These are phyloP conservation scores for Luffia ferchaultella DNA, from an alignment of 2,888 invertebrate species.

Conservation along the genomic window DNA sequence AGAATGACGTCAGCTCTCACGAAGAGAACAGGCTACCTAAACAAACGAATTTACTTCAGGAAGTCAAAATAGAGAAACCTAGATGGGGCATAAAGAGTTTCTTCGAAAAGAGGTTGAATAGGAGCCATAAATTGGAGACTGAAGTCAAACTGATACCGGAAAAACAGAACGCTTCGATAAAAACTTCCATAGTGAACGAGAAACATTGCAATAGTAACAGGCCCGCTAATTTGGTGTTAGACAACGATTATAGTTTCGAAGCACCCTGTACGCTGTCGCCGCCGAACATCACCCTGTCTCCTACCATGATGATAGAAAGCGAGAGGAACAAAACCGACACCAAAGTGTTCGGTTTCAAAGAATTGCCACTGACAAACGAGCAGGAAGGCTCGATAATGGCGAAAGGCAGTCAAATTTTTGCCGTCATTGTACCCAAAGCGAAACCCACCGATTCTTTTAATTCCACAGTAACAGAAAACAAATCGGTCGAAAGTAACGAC, in stretches of 20 bases:
- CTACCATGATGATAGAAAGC: slow-evolving; percentile 48
- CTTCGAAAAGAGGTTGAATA: slow-evolving; percentile 41
- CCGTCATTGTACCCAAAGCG: slow-evolving; percentile 55
- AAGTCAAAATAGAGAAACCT: slow-evolving; percentile 38
- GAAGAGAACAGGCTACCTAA: slow-evolving; percentile 38
- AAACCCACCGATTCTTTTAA: slow-evolving; percentile 25
- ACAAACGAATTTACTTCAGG: slow-evolving; percentile 48
- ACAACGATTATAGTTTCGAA: slow-evolving; percentile 40
- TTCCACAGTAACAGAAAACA: slow-evolving; percentile 24
- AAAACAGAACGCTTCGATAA: slow-evolving; percentile 25
- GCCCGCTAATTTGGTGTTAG: slow-evolving; percentile 39
- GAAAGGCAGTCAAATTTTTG: slow-evolving; percentile 40
- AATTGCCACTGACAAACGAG: slow-evolving; percentile 31
- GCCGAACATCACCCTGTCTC: slow-evolving; percentile 52
- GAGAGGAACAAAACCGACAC: slow-evolving; percentile 36
- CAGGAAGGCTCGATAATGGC: slow-evolving; percentile 22
- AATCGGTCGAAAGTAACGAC: slow-evolving; percentile 35
- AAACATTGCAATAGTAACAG: slow-evolving; percentile 36
- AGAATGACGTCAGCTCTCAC: slow-evolving; percentile 71
- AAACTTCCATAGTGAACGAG: slow-evolving; percentile 36
- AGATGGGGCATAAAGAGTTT: slow-evolving; percentile 50
- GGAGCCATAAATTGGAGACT: slow-evolving; percentile 44
- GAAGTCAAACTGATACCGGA: slow-evolving; percentile 60
- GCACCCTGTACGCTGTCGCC: slow-evolving; percentile 51
- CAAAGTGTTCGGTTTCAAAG: slow-evolving; percentile 52